phyloP scores from a whole-genome alignment of 2,113 vertebrate species.

The Agelaius tricolor region DNA sequence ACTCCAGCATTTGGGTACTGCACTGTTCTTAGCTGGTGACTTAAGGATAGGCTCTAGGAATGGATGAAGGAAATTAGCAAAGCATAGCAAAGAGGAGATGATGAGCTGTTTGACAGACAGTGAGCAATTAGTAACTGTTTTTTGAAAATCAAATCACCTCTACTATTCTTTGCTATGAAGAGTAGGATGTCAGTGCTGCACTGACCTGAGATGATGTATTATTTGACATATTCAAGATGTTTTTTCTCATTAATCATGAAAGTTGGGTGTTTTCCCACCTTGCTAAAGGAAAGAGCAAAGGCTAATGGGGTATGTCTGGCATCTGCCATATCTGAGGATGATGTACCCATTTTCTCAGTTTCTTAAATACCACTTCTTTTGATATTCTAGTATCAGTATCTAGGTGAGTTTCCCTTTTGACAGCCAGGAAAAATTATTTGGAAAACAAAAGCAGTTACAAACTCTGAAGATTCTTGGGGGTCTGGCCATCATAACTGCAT shows the following conservation, averaged over 20 bases:
- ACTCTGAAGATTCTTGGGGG: not conserved
- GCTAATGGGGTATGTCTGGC: not conserved
- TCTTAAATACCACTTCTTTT: slow-evolving; percentile 23
- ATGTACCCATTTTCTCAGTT: not conserved
- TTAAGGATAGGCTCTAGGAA: slow-evolving; percentile 13
- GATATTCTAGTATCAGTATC: not conserved
- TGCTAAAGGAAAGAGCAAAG: not conserved
- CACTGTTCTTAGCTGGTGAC: not conserved
- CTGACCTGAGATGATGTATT: not conserved
- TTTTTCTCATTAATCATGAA: slow-evolving; percentile 21
- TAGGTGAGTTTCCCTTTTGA: not conserved
- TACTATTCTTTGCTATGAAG: not conserved
- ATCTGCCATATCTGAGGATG: not conserved
- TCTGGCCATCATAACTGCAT: not conserved
- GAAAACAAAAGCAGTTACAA: not conserved
- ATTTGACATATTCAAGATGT: not conserved
- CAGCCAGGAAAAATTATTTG: not conserved
- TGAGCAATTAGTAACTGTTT: not conserved
- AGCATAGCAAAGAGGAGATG: not conserved
- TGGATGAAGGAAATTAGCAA: not conserved
- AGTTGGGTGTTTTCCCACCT: not conserved
- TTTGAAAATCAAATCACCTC: not conserved
- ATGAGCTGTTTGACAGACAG: not conserved
- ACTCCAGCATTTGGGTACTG: not conserved
- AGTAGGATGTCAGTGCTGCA: not conserved